Conservation (phyloP, 2,113 vertebrate genomes). For the Eidolon helvum region DNA sequence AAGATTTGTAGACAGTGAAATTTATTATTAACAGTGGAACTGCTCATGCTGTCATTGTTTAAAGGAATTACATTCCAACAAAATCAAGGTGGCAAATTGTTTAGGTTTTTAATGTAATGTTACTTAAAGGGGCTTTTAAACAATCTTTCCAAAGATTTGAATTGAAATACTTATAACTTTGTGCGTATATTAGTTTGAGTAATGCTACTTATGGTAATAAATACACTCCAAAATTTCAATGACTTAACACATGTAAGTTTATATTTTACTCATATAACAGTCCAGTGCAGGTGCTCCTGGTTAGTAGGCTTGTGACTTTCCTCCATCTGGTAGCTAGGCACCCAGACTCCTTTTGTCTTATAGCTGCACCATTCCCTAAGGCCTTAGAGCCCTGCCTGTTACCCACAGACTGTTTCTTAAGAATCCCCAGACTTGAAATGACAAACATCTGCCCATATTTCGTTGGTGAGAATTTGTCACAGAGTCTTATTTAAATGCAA, state of each 20-base stretch:
- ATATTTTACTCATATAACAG: slow-evolving; percentile 31
- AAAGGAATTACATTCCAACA: slow-evolving; percentile 34
- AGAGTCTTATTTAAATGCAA: slow-evolving; percentile 36
- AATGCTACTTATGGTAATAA: slow-evolving; percentile 41
- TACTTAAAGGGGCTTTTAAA: slow-evolving; percentile 41
- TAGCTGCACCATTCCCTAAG: not conserved
- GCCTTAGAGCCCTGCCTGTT: not conserved
- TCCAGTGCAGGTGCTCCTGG: not conserved
- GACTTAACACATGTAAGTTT: slow-evolving; percentile 20
- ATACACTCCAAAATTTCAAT: slow-evolving; percentile 34
- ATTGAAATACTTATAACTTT: slow-evolving; percentile 41
- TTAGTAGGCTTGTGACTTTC: slow-evolving; percentile 41
- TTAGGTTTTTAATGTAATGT: slow-evolving; percentile 47
- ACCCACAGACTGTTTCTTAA: slow-evolving; percentile 12
- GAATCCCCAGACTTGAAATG: not conserved
- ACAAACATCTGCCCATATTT: slow-evolving; percentile 25
- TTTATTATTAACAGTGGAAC: slow-evolving; percentile 5
- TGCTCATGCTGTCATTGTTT: not conserved
- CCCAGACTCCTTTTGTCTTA: not conserved
- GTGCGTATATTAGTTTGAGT: slow-evolving; percentile 14
- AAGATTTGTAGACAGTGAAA: slow-evolving; percentile 10
- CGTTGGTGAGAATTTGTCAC: slow-evolving; percentile 28
- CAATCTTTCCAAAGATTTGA: not conserved
- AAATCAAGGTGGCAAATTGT: slow-evolving; percentile 34
- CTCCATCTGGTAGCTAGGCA: not conserved